Conservation (phyloP, 2,888 invertebrate genomes). For the Mantis religiosa region DNA sequence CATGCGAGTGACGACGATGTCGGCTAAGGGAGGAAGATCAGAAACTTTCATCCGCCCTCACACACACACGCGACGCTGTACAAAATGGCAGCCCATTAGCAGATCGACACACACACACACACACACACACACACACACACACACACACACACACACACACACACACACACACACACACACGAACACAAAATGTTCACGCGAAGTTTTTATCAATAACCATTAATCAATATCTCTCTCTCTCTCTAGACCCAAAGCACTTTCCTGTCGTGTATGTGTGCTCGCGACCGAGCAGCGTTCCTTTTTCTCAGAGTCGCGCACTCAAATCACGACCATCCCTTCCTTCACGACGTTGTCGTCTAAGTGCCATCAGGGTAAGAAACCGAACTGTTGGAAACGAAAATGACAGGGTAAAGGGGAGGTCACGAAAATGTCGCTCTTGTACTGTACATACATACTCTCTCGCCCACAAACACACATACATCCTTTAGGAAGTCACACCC, state of each 20-base stretch:
- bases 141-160: too few relatives aligned
- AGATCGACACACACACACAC: not conserved
- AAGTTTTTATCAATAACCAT: slow-evolving; percentile 27
- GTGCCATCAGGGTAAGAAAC: not conserved
- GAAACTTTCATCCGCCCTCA: not conserved
- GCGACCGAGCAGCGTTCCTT: not conserved
- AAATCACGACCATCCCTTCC: not conserved
- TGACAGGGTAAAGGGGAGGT: too few relatives aligned
- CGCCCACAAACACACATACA: not conserved
- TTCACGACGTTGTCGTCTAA: not conserved
- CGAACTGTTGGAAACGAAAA: not conserved
- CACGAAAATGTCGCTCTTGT: not conserved
- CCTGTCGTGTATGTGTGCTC: not conserved
- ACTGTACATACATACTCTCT: not conserved
- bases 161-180: too few relatives aligned
- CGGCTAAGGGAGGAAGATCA: not conserved
- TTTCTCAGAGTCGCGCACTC: not conserved
- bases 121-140: not conserved
- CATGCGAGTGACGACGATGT: not conserved
- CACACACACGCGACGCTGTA: not conserved
- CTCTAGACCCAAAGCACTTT: not conserved
- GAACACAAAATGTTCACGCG: not conserved
- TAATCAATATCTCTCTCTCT: slow-evolving; percentile 26
- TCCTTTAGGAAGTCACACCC: not conserved
- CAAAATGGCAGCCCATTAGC: not conserved